A percentile compares a stretch with the other conserved stretches of the same genome.
phyloP scores from a whole-genome alignment of 2,888 invertebrate genomes.

The Drosophila phalerata region DNA sequence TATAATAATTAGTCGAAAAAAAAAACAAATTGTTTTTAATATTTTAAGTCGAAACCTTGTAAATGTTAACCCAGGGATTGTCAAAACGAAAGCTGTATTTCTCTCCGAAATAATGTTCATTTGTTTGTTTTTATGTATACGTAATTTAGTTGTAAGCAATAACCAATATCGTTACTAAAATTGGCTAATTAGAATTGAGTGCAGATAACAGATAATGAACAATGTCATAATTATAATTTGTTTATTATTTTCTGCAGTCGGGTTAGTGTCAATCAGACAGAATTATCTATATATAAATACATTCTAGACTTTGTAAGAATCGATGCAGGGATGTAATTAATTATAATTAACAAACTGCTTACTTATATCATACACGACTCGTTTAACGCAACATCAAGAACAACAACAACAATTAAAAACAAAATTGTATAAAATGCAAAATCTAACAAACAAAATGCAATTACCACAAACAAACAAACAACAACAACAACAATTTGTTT shows the following conservation, averaged over 20 bases:
- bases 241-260: slow-evolving; percentile 22
- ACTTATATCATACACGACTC: slow-evolving; percentile 24
- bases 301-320: slow-evolving; percentile 12
- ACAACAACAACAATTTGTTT: slow-evolving; percentile 30
- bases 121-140: slow-evolving; percentile 19
- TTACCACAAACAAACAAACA: slow-evolving; percentile 48
- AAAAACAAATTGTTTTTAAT: slow-evolving; percentile 17
- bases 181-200: slow-evolving; percentile 37
- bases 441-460: slow-evolving; percentile 45
- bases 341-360: slow-evolving; percentile 42
- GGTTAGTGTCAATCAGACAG: background rate
- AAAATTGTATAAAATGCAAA: slow-evolving; percentile 47
- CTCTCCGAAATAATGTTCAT: slow-evolving; percentile 18
- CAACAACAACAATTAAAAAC: slow-evolving; percentile 10
- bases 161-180: slow-evolving; percentile 52
- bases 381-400: slow-evolving; percentile 11
- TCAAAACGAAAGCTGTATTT: slow-evolving; percentile 3
- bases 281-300: background rate
- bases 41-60: slow-evolving; percentile 40
- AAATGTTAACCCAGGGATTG: slow-evolving; percentile 15
- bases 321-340: slow-evolving; percentile 32
- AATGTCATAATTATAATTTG: slow-evolving; percentile 31
- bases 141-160: slow-evolving; percentile 52
- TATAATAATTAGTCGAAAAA: slow-evolving; percentile 17
- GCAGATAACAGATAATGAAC: slow-evolving; percentile 10